Base-by-base conservation (phyloP, 2,888 invertebrate species). In the Ptilodon capucinus region DNA sequence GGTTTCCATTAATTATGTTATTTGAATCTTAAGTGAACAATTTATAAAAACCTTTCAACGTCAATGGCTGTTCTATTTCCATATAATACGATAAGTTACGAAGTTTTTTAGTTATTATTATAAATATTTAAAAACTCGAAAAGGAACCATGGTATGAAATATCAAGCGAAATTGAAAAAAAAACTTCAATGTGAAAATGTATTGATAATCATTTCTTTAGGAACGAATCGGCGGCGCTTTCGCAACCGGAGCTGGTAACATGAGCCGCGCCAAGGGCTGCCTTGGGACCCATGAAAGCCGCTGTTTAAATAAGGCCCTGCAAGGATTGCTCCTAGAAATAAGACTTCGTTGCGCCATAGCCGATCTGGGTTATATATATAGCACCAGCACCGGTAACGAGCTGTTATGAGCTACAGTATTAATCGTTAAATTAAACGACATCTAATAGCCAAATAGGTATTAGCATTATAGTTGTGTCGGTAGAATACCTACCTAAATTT, bases 401-500 rank as follows among this genome's bases (percentile, higher is more conserved):
- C 17, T 17, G 35, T 17, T 17, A 35, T 35, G 35, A 17, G 28
- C 34, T 54, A 41, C 34, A 39, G 42, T 44, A 42, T 36, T 40
- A n/a, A 18, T 19, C 42, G 32, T 32, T 32, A 25, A 18, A 48
- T 40, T 44, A 16, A n/a, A 25, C 18, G 45, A 19, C 34, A 18
- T 25, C 18, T 36, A 17, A 44, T 40, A 39, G 46, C 23, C 5
- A 30, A 51, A 30, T 23, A 36, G 41, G 40, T 54, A 40, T 46
- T 51, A 51, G 52, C 39, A 54, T 51, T 51, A 46, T 44, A 48
- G 38, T 60, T 46, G 39, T 40, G 68, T 69, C 60, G 60, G 54
- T 63, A 52, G 64, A 67, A 69, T 66, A 63, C 67, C 68, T 66
- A 63, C 67, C 68, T 73, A 74, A 82, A 79, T 77, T 77, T 76